Evolutionary conservation across 1,140 invertebrate genomes (phyloP), one percentile per base, ranked within the genome.

Genomic region (Drosophila asahinai): DNA sequence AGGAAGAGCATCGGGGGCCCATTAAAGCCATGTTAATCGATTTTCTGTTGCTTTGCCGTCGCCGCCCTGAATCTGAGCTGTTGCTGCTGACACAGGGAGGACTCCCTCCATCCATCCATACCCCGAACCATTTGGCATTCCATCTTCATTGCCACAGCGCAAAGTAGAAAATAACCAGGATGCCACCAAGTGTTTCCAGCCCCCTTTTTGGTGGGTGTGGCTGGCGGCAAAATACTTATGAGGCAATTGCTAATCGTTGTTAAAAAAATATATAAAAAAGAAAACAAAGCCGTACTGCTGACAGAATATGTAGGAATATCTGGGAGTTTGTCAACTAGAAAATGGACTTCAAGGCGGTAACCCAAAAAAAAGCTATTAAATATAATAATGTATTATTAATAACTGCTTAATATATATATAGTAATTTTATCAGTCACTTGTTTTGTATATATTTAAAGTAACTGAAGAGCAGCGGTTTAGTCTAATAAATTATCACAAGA

Each of bases 21-120:
- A 86, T 86, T 86, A 82, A 86, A 80, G 79, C 83, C 79, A 70
- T 86, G 83, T 86, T 86, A 86, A 86, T 86, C 83, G 83, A 86
- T 86, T 86, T 86, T 86, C 75, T 86, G 79, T 79, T 86, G 83
- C 83, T 66, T 75, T 59, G 77, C 76, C 76, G 45, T 60, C 52
- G 49, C 54, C 77, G n/a, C 25, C 33, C 38, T 17, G 33, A 17
- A 19, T 40, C 43, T 45, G 54, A 60, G 67, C 78, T 81, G 73
- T 77, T 54, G 51, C 27, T 77, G 80, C 68, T 78, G 74, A 67
- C 79, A 81, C 43, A 55, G 9, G 52, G n/a, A 59, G 63, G 1
- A 36, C 5, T 27, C 19, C 22, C 33, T 60, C 15, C 54, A 27
- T 22, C 19, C 17, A 27, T 60, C 15, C 48, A 27, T 33, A 51